phyloP scores from a whole-genome alignment of 2,797 vertebrate genomes.

The Philypnodon macrostomus region DNA sequence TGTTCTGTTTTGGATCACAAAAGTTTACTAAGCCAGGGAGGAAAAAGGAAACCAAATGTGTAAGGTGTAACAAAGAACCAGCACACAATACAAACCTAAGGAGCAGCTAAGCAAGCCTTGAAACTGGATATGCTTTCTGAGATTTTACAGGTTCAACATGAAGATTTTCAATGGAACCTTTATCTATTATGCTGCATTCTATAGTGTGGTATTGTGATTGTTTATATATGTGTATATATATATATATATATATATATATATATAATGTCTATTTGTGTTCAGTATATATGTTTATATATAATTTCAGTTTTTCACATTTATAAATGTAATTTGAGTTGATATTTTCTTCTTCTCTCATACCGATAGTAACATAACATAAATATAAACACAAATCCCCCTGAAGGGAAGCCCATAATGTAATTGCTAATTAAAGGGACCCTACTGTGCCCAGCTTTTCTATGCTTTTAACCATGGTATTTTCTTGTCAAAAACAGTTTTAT shows the following conservation, averaged over 20 bases:
- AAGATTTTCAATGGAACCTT: neutral
- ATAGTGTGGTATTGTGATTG: too few relatives aligned
- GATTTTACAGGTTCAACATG: neutral
- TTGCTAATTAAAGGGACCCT: too few relatives aligned
- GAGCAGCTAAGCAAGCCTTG: neutral
- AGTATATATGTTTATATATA: too few relatives aligned
- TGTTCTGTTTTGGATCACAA: neutral
- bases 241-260: too few relatives aligned
- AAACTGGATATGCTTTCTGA: neutral
- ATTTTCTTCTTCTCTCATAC: too few relatives aligned
- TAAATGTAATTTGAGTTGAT: neutral
- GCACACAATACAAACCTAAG: constrained; percentile 6
- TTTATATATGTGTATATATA: too few relatives aligned
- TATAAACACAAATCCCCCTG: too few relatives aligned
- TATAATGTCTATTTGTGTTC: too few relatives aligned
- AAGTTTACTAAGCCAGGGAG: neutral
- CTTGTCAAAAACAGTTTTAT: too few relatives aligned
- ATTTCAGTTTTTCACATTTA: too few relatives aligned
- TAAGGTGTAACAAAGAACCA: constrained; percentile 1
- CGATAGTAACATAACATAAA: too few relatives aligned
- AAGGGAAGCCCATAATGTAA: neutral
- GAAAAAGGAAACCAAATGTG: constrained; percentile 8
- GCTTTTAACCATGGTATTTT: neutral
- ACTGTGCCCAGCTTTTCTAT: too few relatives aligned
- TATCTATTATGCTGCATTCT: neutral